phyloP scores from a whole-genome alignment of 2,113 vertebrate species.

The Esox niger region DNA sequence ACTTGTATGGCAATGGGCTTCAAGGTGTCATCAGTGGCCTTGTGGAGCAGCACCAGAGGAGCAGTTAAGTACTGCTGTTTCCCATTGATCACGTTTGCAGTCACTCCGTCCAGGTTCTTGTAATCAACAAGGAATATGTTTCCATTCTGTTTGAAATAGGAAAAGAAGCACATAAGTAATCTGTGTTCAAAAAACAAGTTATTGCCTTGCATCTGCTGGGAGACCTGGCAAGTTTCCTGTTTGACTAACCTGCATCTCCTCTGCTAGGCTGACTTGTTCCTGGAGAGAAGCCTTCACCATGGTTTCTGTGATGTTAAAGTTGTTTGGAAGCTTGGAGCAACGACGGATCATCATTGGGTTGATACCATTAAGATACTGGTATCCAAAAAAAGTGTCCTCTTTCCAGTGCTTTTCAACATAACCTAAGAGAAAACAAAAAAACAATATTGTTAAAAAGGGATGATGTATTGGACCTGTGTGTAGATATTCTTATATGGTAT shows the following conservation, averaged over 20 bases:
- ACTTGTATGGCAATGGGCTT: constrained; percentile 65
- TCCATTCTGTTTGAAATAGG: constrained; percentile 17
- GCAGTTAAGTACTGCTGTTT: constrained; percentile 52
- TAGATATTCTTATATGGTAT: too few species aligned
- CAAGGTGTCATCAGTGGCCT: constrained; percentile 42
- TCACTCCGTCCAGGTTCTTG: constrained; percentile 10
- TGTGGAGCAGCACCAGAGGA: constrained; percentile 48
- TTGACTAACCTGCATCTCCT: neutral
- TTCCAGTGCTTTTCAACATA: neutral
- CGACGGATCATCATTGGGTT: neutral
- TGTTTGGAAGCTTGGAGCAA: neutral
- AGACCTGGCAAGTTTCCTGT: neutral
- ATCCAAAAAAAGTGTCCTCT: neutral
- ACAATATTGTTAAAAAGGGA: too few species aligned
- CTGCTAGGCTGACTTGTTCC: neutral
- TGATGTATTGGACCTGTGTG: too few species aligned
- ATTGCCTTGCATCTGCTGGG: too few species aligned
- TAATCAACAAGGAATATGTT: constrained; percentile 38
- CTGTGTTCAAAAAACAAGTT: too few species aligned
- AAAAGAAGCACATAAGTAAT: neutral
- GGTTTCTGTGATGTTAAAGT: neutral
- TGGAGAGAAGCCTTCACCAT: neutral
- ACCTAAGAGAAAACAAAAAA: neutral
- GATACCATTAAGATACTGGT: neutral
- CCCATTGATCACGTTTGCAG: neutral